Conservation (phyloP, 1,140 invertebrate species). For the Pseudomyrmex sp. region DNA sequence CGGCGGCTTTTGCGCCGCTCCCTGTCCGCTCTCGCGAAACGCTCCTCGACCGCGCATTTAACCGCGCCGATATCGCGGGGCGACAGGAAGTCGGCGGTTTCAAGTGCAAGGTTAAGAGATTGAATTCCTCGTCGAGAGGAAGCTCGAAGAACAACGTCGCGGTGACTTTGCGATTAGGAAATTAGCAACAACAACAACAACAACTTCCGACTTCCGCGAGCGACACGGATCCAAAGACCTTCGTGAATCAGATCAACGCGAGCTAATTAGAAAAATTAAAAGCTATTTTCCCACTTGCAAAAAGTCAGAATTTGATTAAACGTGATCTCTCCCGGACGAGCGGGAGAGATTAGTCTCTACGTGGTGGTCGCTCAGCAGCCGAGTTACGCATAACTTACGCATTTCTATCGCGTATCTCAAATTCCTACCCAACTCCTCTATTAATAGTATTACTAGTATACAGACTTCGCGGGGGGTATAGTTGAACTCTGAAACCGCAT, state of each 20-base stretch:
- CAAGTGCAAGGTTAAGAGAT: slow-evolving; percentile 53
- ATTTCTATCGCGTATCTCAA: slow-evolving; percentile 7
- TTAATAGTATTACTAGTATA: slow-evolving; percentile 1
- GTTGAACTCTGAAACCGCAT: neutral
- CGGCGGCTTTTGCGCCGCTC: slow-evolving; percentile 37
- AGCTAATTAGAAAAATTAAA: too few species aligned
- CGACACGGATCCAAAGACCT: too few species aligned
- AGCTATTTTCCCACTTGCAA: too few species aligned
- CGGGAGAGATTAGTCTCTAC: neutral
- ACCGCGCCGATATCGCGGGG: neutral
- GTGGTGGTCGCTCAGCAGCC: neutral
- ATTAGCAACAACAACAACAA: too few species aligned
- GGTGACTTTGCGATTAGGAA: slow-evolving; percentile 25
- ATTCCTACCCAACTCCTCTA: slow-evolving; percentile 14
- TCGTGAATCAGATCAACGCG: too few species aligned
- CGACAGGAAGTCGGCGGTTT: slow-evolving; percentile 17
- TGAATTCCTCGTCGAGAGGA: neutral
- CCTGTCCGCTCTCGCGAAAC: slow-evolving; percentile 4
- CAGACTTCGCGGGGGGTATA: slow-evolving; percentile 1
- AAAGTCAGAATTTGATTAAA: neutral
- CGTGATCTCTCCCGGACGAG: neutral
- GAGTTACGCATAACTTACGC: slow-evolving; percentile 14
- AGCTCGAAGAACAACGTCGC: neutral
- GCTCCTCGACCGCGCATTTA: neutral
- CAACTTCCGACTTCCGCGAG: too few species aligned